Base-by-base conservation (phyloP, 2,888 invertebrate genomes). In the Cheilosia variabilis region DNA sequence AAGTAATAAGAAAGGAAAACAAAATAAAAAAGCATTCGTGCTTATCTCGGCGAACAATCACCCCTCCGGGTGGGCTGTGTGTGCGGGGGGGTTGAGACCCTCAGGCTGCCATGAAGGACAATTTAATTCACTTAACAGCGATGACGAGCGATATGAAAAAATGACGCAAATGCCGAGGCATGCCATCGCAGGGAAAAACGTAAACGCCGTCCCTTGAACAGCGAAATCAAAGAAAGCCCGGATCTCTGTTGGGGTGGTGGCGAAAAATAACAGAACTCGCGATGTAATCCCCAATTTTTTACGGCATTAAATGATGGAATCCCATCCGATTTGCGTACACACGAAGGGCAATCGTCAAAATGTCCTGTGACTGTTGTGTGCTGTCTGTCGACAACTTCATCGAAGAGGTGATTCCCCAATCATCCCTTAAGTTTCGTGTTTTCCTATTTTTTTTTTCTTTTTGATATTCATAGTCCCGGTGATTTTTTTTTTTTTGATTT, bases 271-370 rank as follows among this genome's bases (percentile, higher is more conserved):
- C 86, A 81, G 63, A 86, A 57, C 81, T 86, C 86, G 81, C 86
- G 86, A 86, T 86, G 86, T 86, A 81, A 86, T 86, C 76, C 81
- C 81, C 86, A 81, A 86, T 81, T 81, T 86, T 86, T 81, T 86
- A 86, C 86, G 76, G 86, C 76, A 86, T 86, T 86, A 86, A 76
- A 71, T 86, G 86, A 86, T 72, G 81, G 86, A 86, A 86, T 86
- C 86, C 86, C 81, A 81, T 76, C 75, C 86, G 81, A 79, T 77
- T 87, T 87, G 87, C 87, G 62, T 72, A 72, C 76, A 60, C 75
- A 77, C 34, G 69, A 63, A 60, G 75, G 76, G 86, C 81, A 86
- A 86, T 86, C 80, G 76, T 81, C 80, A 80, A 4, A 86, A 80
- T 86, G 84, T 86, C 84, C 84, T 80, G 79, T 37, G 69, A 63